These are phyloP conservation scores for Stratiolaelaps scimitus DNA, from an alignment of 1,140 invertebrate species.

Conservation along the genomic window DNA sequence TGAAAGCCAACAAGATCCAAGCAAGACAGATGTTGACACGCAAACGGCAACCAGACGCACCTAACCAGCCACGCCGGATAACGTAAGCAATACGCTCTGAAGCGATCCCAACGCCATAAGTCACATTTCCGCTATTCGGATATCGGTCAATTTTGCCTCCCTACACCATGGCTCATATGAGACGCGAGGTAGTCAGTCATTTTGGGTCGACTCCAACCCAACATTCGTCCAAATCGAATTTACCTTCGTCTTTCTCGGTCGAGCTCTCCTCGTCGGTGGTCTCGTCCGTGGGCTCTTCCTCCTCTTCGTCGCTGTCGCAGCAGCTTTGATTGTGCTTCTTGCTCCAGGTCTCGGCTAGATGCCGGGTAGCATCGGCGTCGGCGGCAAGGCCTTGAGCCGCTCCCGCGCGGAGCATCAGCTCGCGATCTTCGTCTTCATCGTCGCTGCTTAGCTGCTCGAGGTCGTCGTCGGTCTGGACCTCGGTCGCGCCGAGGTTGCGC, in stretches of 20 bases:
- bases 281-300: slow-evolving; percentile 35
- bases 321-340: slow-evolving; percentile 37
- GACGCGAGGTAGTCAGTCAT: no score
- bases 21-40: no score
- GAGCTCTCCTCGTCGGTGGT: slow-evolving; percentile 34
- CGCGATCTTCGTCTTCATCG: slow-evolving; percentile 35
- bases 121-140: no score
- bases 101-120: no score
- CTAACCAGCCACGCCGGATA: no score
- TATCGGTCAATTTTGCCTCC: no score
- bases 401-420: slow-evolving; percentile 31
- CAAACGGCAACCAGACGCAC: no score
- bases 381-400: slow-evolving; percentile 51
- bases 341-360: slow-evolving; percentile 52
- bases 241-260: slow-evolving; percentile 38
- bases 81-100: no score
- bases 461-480: slow-evolving; percentile 57
- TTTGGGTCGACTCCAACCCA: no score
- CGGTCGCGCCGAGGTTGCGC: slow-evolving; percentile 65
- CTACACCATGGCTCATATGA: no score
- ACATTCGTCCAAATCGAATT: slow-evolving; percentile 35
- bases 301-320: slow-evolving; percentile 42
- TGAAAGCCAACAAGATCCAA: no score
- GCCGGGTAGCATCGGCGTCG: slow-evolving; percentile 52
- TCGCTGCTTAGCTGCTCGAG: slow-evolving; percentile 44